These are phyloP conservation scores for Helicoverpa zea DNA, from an alignment of 1,140 invertebrate genomes.

Conservation along the genomic window DNA sequence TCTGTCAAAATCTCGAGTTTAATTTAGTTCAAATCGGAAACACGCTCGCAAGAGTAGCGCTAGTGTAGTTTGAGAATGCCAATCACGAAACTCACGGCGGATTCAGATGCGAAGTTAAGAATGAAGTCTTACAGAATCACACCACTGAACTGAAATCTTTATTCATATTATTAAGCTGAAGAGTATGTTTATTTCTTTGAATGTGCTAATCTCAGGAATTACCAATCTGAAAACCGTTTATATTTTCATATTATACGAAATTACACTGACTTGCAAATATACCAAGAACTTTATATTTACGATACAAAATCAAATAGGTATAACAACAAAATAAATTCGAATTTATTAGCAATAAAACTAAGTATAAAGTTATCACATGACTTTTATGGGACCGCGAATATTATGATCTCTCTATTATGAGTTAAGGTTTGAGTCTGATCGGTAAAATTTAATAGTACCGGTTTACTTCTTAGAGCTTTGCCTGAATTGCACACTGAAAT, in stretches of 20 bases:
- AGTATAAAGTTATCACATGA: slow-evolving; percentile 5
- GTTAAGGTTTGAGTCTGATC: not conserved
- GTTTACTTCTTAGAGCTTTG: not conserved
- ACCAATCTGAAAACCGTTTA: not conserved
- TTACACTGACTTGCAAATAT: not conserved
- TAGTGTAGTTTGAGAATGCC: too few species aligned
- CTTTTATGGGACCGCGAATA: slow-evolving; percentile 13
- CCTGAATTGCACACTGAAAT: not conserved
- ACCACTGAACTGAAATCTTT: too few species aligned
- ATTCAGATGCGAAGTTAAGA: too few species aligned
- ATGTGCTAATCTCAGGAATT: too few species aligned
- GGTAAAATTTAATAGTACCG: not conserved
- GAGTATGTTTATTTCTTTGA: too few species aligned
- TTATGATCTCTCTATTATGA: slow-evolving; percentile 16
- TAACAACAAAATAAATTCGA: not conserved
- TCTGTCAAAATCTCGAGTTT: too few species aligned
- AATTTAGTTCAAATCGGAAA: too few species aligned
- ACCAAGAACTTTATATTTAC: not conserved
- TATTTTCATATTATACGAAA: not conserved
- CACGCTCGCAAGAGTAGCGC: too few species aligned
- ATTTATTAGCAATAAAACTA: slow-evolving; percentile 22
- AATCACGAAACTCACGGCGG: too few species aligned
- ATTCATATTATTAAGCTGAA: too few species aligned
- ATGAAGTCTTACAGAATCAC: too few species aligned
- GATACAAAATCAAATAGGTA: not conserved